Evolutionary conservation across 2,888 invertebrate genomes (phyloP), one percentile per base, ranked within the genome.

Genomic region (Leptura quadrifasciata): DNA sequence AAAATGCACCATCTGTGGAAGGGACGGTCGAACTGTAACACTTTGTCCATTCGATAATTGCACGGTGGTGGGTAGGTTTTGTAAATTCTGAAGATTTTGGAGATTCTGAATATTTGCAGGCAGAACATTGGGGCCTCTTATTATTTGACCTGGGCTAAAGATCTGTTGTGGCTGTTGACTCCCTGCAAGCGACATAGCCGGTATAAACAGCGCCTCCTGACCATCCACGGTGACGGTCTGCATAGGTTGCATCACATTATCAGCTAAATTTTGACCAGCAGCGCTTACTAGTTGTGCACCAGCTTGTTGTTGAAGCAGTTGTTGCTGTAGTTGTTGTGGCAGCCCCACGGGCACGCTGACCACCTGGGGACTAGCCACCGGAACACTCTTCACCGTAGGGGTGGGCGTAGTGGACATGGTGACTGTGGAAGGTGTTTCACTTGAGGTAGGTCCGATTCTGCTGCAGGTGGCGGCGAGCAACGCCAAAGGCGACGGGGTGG

Each of bases 151-250:
- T 1, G 91, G 91, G 15, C 91, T 89, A 78, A 91, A 91, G 6
- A 91, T 88, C 82, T 92, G 92, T 80, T 92, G 92, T 61, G 85
- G 88, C 87, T 91, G 89, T 89, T 92, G 87, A 83, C 90, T 81
- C 86, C 90, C 89, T 84, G 85, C 89, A 88, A 94, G 93, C 81
- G 93, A 92, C 79, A 94, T 93, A 18, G 96, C 94, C 3, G 97
- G 97, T 85, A 97, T 97, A 87, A 97, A 96, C 21, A 97, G 92
- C 0, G 97, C 97, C 86, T 98, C 97, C 87, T 97, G 97, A 0
- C 97, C 97, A 88, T 98, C 97, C 20, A 97, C 94, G 20, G 96
- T 97, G 72, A 98, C 95, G 0, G 97, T 95, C 88, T 97, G 97
- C 93, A 97, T 94, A 52, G 95, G 95, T 69, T 93, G 94, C 85